phyloP scores from a whole-genome alignment of 2,888 invertebrate species.

The Gymnosoma rotundatum region DNA sequence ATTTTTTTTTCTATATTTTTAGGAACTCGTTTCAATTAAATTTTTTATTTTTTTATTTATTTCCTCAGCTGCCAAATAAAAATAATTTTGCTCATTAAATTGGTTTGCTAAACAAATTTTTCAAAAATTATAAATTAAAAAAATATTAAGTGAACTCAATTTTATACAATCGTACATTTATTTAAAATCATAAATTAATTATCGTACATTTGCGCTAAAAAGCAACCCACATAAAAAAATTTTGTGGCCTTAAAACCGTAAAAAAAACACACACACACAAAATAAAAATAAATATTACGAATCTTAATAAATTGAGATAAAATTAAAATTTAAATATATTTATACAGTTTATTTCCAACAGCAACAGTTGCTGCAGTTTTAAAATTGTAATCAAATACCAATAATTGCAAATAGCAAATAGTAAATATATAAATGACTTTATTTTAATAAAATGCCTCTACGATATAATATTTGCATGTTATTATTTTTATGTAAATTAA shows the following conservation, averaged over 20 bases:
- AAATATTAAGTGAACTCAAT: background rate
- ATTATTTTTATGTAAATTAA: too few relatives aligned
- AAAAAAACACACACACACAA: background rate
- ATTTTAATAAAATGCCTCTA: conserved; percentile 20
- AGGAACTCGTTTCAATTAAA: too few relatives aligned
- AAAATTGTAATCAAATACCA: background rate
- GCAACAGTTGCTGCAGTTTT: background rate
- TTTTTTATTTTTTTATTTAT: too few relatives aligned
- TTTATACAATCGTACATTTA: background rate
- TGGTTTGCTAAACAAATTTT: too few relatives aligned
- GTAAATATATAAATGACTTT: conserved; percentile 37
- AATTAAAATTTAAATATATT: conserved; percentile 39
- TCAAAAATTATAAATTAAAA: background rate
- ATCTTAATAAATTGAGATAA: conserved; percentile 29
- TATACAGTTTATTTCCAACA: conserved; percentile 2
- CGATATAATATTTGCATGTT: background rate
- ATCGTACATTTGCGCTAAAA: background rate
- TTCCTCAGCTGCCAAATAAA: background rate
- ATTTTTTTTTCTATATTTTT: too few relatives aligned
- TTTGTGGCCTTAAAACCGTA: conserved; percentile 40
- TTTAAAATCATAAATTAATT: conserved; percentile 41
- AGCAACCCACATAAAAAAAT: conserved; percentile 25
- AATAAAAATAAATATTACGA: background rate
- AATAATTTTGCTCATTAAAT: background rate
- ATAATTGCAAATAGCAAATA: conserved; percentile 9